These are phyloP conservation scores for Addax nasomaculatus DNA, from an alignment of 2,113 vertebrate species.

Conservation along the genomic window DNA sequence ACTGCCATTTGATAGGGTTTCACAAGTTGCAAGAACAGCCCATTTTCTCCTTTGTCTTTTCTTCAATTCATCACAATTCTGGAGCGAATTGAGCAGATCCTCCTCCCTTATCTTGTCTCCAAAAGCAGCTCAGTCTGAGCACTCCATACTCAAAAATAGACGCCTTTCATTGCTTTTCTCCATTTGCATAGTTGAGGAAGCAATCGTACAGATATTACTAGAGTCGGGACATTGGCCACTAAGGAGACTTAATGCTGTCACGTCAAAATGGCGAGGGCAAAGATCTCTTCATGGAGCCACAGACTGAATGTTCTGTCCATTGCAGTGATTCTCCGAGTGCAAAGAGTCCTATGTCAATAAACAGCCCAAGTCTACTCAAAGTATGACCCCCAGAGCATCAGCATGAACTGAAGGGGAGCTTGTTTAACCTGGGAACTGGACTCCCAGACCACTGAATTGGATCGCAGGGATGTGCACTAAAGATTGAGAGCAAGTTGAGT, in stretches of 20 bases:
- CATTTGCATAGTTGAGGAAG: neutral
- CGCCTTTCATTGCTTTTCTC: neutral
- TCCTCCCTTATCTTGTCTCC: neutral
- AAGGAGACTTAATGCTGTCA: neutral
- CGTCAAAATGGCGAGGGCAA: neutral
- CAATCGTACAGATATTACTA: accelerated
- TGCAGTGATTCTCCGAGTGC: neutral
- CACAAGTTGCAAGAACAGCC: neutral
- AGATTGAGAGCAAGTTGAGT: neutral
- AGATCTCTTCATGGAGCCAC: neutral
- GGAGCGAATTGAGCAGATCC: neutral
- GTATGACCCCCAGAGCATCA: neutral
- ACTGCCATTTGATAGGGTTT: neutral
- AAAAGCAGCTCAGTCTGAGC: neutral
- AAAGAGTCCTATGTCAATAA: neutral
- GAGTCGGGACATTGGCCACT: no score
- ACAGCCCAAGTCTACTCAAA: neutral
- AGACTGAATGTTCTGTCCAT: neutral
- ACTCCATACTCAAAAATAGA: neutral
- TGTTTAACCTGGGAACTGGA: neutral
- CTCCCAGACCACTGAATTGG: neutral
- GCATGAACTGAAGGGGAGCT: neutral
- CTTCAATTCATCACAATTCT: no score
- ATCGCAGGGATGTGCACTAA: neutral
- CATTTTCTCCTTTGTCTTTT: neutral